A percentile compares a stretch with the other conserved stretches of the same genome.
These are phyloP conservation scores for Avahi laniger DNA, from an alignment of 2,797 vertebrate species.

Conservation along the genomic window DNA sequence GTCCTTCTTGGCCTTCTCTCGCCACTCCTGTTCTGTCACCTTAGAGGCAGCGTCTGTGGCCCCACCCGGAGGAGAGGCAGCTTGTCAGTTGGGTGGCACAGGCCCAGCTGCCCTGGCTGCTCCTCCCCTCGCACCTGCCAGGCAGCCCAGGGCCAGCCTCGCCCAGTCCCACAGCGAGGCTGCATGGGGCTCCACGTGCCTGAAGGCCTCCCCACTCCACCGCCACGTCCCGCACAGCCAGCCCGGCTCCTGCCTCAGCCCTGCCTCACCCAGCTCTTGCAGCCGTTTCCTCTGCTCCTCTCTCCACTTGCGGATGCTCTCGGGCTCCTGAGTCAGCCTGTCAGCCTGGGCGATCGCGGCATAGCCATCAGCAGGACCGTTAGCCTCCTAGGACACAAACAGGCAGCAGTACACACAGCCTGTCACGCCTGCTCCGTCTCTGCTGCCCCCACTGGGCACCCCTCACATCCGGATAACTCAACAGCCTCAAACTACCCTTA, in stretches of 20 bases:
- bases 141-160: background rate
- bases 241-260: too few relatives aligned
- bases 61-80: background rate
- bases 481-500: background rate
- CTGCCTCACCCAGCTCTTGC: slow-evolving; percentile 92
- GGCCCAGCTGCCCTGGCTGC: background rate
- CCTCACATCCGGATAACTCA: background rate
- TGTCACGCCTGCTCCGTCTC: background rate
- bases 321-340: slow-evolving; percentile 95
- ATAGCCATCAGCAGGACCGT: slow-evolving; percentile 92
- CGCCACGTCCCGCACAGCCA: background rate
- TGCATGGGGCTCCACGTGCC: too few relatives aligned
- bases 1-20: slow-evolving; percentile 96
- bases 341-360: slow-evolving; percentile 96
- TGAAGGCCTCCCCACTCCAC: background rate
- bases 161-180: background rate
- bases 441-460: background rate
- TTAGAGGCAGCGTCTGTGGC: slow-evolving; percentile 94
- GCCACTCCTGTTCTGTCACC: slow-evolving; percentile 94
- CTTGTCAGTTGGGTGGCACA: background rate
- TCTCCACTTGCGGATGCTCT: slow-evolving; percentile 97
- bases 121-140: background rate
- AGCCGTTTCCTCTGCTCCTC: slow-evolving; percentile 96
- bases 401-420: background rate
- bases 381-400: slow-evolving; percentile 89